Percentiles rank a stretch among this genome's conserved stretches.
Evolutionary conservation across 1,140 invertebrate species (phyloP).

Genomic region (Apis florea): DNA sequence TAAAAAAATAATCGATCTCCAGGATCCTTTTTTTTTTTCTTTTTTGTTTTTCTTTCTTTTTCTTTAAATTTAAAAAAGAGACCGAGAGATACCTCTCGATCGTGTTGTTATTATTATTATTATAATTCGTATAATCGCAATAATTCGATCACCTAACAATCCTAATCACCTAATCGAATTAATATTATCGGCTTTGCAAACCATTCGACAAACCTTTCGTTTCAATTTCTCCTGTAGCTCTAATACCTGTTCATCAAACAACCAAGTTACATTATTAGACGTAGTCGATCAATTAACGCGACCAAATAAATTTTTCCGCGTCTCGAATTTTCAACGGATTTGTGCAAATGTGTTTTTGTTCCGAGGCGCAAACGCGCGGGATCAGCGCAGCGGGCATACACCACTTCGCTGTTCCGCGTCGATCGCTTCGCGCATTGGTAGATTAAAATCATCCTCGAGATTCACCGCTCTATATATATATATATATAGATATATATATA

Average conservation of each 20-base stretch:
- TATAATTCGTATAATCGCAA: too few relatives aligned
- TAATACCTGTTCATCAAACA: neutral
- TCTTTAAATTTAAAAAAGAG: too few relatives aligned
- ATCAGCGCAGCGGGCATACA: neutral
- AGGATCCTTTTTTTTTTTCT: neutral
- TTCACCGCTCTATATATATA: slow-evolving; percentile 8
- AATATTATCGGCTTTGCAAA: too few relatives aligned
- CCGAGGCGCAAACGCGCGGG: slow-evolving; percentile 2
- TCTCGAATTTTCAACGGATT: neutral
- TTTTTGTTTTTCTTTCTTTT: too few relatives aligned
- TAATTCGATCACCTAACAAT: neutral
- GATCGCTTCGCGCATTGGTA: slow-evolving; percentile 33
- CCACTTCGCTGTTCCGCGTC: neutral
- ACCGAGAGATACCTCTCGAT: too few relatives aligned
- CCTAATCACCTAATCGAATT: too few relatives aligned
- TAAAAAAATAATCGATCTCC: slow-evolving; percentile 27
- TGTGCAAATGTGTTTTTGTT: neutral
- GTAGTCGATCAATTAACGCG: neutral
- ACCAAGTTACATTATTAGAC: neutral
- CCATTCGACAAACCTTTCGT: neutral
- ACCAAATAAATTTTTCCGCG: neutral
- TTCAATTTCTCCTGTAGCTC: neutral
- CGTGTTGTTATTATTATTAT: too few relatives aligned
- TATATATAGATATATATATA: too few relatives aligned
- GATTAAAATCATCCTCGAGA: slow-evolving; percentile 35